These are phyloP conservation scores for Phainopepla nitens DNA, from an alignment of 2,113 vertebrate species.

Conservation along the genomic window DNA sequence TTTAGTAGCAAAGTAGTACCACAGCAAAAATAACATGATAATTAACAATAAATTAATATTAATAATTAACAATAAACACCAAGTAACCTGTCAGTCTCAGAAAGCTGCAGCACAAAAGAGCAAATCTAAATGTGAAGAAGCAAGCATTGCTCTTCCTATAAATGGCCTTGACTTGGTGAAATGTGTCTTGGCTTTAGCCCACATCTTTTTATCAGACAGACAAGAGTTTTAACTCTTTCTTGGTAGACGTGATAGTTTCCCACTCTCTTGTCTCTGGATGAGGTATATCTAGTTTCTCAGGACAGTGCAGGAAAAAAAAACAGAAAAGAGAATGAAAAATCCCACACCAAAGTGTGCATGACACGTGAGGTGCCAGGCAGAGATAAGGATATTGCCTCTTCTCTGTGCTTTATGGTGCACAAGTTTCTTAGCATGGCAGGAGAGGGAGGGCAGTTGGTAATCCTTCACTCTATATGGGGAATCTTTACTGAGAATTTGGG, in stretches of 20 bases:
- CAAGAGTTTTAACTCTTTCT: not conserved
- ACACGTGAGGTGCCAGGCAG: not conserved
- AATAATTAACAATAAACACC: not conserved
- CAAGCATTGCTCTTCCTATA: not conserved
- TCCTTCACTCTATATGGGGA: not conserved
- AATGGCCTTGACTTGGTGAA: not conserved
- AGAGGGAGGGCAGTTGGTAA: not conserved
- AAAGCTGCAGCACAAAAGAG: not conserved
- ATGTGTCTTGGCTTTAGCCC: not conserved
- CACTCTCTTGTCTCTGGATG: not conserved
- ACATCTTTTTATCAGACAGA: not conserved
- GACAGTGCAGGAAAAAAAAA: not conserved
- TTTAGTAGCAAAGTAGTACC: not conserved
- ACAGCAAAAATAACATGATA: not conserved
- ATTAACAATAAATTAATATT: not conserved
- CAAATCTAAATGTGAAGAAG: not conserved
- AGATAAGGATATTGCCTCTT: not conserved
- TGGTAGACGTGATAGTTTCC: not conserved
- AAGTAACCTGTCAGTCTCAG: not conserved
- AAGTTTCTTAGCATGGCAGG: not conserved
- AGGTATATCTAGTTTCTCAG: not conserved
- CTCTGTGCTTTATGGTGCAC: not conserved
- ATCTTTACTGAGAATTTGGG: not conserved
- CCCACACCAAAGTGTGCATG: not conserved
- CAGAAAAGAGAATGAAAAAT: not conserved